Base-by-base conservation (phyloP, 2,113 vertebrate species). In the Vimba vimba region DNA sequence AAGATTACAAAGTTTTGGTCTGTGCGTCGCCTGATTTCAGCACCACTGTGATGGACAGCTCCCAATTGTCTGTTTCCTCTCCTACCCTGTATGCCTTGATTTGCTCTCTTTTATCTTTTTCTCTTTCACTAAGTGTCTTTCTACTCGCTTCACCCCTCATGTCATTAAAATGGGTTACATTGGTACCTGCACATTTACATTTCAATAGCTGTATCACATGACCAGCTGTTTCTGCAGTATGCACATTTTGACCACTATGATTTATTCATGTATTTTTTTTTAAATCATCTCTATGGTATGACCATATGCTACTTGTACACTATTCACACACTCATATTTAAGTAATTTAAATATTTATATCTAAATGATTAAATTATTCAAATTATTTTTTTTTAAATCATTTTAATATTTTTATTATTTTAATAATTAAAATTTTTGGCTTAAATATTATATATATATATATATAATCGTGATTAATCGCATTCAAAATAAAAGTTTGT, bases 21-120 rank as follows among this genome's bases (percentile, higher is more conserved):
- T 39, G 6, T 73, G 21, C 36, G 21, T 21, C 15, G n/a, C n/a
- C 52, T 79, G 85, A 57, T 21, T 82, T 88, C 89, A 89, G 79
- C 64, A 79, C 79, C 57, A 78, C 77, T n/a, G 13, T 30, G 73
- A 79, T 4, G 85, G 84, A 84, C 85, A 88, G 82, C 86, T 86
- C 80, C 80, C 60, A 47, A 57, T 27, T 30, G 19, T 36, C 11
- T 62, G 23, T 75, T 73, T 30, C 66, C 78, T 62, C 39, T 57
- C 75, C 36, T 73, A 83, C 10, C 21, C 17, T 64, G 36, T 80
- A 60, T 43, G 74, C 75, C 45, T 57, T 79, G 25, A 79, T 66
- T 62, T 30, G 6, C 47, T 71, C 81, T 52, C 62, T 62, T 78
- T 79, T 62, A 21, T 85, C 43, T 66, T 25, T 55, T 52, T 84